A percentile compares a stretch with the other conserved stretches of the same genome.
Evolutionary conservation across 2,888 invertebrate species (phyloP).

Genomic region (Folsomia manolachei): DNA sequence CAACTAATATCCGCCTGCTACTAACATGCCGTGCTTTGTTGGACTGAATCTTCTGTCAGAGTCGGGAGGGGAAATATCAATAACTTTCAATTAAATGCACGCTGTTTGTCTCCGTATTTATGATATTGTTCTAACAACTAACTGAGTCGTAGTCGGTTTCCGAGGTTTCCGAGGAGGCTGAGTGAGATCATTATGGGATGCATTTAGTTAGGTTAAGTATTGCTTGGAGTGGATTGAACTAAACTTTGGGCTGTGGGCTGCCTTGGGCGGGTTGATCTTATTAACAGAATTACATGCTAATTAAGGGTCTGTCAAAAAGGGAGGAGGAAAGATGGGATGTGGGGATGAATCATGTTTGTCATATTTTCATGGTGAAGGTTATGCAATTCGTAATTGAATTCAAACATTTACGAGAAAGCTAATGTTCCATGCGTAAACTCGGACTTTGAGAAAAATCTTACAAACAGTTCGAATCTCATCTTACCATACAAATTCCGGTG

Average conservation of each 20-base stretch:
- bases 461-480: slow-evolving; percentile 52
- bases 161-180: no score
- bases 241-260: neutral
- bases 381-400: no score
- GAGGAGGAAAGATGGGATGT: neutral
- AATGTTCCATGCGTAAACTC: no score
- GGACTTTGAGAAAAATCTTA: no score
- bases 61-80: slow-evolving; percentile 14
- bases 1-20: neutral
- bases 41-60: no score
- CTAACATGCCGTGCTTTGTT: no score
- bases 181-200: neutral
- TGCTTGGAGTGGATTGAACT: neutral
- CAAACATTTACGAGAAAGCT: no score
- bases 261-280: neutral
- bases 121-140: neutral
- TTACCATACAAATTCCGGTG: slow-evolving; percentile 79
- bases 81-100: slow-evolving; percentile 11
- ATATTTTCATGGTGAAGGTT: no score
- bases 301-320: neutral
- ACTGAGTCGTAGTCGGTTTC: neutral
- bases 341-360: no score
- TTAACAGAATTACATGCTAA: neutral
- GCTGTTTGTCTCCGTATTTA: neutral
- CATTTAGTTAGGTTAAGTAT: neutral